Percentiles rank a stretch among this genome's conserved stretches.
phyloP scores from a whole-genome alignment of 2,113 vertebrate species.

The Myiopsitta monachus region DNA sequence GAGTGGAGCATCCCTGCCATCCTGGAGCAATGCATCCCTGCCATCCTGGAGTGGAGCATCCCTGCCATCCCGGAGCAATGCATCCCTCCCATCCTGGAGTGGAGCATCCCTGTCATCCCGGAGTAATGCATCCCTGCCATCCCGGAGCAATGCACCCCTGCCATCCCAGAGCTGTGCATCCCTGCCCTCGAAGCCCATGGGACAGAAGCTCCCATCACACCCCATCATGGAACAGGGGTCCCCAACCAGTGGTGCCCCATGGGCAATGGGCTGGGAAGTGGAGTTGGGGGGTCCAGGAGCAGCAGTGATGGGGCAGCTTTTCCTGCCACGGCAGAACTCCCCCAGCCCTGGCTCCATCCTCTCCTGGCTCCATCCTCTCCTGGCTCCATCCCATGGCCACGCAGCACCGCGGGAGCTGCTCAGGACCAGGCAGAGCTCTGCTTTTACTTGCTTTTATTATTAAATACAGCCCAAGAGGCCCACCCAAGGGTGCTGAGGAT shows the following conservation, averaged over 20 bases:
- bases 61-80: too few species aligned
- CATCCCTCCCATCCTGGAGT: too few species aligned
- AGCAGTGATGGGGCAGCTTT: too few species aligned
- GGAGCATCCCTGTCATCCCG: too few species aligned
- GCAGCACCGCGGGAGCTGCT: background rate
- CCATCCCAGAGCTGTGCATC: too few species aligned
- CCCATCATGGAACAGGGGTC: background rate
- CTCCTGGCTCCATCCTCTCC: background rate
- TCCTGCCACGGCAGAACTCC: background rate
- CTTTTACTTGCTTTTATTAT: slow-evolving; percentile 34
- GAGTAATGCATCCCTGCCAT: too few species aligned
- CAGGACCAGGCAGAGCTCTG: background rate
- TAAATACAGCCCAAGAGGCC: slow-evolving; percentile 41
- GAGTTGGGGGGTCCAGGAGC: background rate
- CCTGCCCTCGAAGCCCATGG: background rate
- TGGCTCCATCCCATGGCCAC: background rate
- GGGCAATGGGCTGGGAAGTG: background rate
- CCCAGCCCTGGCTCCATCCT: background rate
- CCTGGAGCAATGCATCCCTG: too few species aligned
- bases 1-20: too few species aligned
- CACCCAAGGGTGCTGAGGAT: background rate
- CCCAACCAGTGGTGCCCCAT: background rate
- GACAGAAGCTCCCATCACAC: background rate
- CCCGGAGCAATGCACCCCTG: too few species aligned
- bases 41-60: too few species aligned